phyloP scores from a whole-genome alignment of 2,113 vertebrate species.

The Recurvirostra avosetta region DNA sequence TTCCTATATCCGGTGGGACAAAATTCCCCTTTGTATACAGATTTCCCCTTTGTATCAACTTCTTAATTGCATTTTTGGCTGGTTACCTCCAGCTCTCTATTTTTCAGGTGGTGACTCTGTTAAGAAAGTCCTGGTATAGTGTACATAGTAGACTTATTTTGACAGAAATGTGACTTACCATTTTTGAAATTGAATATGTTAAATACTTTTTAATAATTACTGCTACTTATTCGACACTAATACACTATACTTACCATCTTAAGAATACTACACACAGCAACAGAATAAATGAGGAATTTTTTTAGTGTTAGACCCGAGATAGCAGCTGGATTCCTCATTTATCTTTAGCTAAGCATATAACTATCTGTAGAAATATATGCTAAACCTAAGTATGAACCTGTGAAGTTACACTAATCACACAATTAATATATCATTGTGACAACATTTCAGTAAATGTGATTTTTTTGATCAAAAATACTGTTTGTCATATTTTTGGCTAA shows the following conservation, averaged over 20 bases:
- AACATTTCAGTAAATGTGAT: background rate
- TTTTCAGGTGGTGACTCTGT: background rate
- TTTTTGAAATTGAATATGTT: background rate
- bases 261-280: background rate
- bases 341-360: background rate
- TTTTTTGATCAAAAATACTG: background rate
- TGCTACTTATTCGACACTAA: background rate
- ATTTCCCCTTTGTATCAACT: background rate
- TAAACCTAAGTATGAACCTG: background rate
- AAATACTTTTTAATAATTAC: background rate
- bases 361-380: background rate
- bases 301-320: background rate
- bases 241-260: background rate
- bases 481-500: background rate
- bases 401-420: background rate
- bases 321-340: background rate
- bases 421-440: background rate
- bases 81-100: background rate
- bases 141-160: background rate
- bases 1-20: background rate
- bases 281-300: background rate
- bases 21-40: background rate
- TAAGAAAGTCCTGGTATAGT: background rate
- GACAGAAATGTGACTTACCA: background rate
- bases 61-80: background rate